Conservation (phyloP, 2,888 invertebrate genomes). For the Amiota minor region DNA sequence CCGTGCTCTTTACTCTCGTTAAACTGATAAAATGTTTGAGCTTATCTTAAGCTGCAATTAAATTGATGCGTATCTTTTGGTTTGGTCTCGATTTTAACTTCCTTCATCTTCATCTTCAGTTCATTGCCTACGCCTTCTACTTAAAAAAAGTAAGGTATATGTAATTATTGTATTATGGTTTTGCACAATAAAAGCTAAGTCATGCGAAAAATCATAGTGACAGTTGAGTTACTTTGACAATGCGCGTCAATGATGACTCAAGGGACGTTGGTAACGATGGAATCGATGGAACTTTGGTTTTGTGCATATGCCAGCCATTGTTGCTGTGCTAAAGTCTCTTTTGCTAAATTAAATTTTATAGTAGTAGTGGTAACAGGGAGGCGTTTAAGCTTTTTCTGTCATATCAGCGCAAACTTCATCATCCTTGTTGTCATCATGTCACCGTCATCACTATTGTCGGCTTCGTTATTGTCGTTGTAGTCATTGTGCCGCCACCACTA, state of each 20-base stretch:
- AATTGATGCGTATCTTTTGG: conserved; percentile 34
- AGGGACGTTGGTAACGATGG: background rate
- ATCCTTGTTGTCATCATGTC: background rate
- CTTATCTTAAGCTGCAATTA: conserved; percentile 38
- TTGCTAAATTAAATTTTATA: background rate
- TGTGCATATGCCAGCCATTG: conserved; percentile 17
- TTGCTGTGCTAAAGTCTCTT: background rate
- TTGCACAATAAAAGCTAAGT: conserved; percentile 34
- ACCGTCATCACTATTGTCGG: background rate
- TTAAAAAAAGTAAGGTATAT: conserved; percentile 28
- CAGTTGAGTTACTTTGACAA: conserved; percentile 44
- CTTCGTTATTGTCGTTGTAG: background rate
- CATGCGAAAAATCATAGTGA: conserved; percentile 40
- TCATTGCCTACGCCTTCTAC: conserved; percentile 1
- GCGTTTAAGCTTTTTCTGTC: conserved; percentile 28
- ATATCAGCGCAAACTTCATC: conserved; percentile 24
- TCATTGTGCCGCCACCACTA: background rate
- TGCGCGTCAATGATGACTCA: background rate
- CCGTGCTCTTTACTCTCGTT: conserved; percentile 10
- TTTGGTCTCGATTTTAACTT: background rate
- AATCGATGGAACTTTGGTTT: conserved; percentile 1
- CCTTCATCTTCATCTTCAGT: no score
- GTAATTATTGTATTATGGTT: conserved; percentile 63
- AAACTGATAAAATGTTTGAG: conserved; percentile 32
- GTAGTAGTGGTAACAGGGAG: background rate